Evolutionary conservation across 2,797 vertebrate genomes (phyloP).

Genomic region (Remorina albescens): DNA sequence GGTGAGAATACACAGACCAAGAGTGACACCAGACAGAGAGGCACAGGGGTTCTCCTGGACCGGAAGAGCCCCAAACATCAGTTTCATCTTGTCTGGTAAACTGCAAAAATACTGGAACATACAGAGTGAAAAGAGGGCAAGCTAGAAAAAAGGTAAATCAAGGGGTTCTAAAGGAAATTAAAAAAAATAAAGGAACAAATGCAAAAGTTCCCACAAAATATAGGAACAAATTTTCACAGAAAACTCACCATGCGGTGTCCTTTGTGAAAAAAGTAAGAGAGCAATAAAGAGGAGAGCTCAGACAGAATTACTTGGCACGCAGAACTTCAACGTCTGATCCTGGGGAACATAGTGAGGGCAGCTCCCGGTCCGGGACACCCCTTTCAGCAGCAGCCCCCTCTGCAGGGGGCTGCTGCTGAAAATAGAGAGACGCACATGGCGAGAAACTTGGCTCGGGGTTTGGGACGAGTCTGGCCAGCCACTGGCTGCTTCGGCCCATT

Average conservation of each 20-base stretch:
- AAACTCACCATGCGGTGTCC: conserved; percentile 46
- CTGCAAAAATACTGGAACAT: conserved; percentile 33
- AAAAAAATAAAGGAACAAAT: neutral
- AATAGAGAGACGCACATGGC: conserved; percentile 51
- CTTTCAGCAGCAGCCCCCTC: conserved; percentile 52
- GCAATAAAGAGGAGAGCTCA: conserved; percentile 15
- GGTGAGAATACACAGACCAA: conserved; percentile 67
- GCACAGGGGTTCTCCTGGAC: conserved; percentile 49
- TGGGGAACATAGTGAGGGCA: conserved; percentile 9
- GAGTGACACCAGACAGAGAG: conserved; percentile 64
- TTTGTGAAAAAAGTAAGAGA: neutral
- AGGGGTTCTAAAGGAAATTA: neutral
- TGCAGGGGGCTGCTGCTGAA: conserved; percentile 59
- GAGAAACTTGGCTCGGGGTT: conserved; percentile 59
- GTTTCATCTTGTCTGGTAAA: conserved; percentile 55
- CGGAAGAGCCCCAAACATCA: conserved; percentile 52
- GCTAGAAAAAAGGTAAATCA: neutral
- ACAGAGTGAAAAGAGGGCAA: neutral
- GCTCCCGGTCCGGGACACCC: conserved; percentile 28
- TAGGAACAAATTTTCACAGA: neutral
- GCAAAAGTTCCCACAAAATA: too few relatives aligned
- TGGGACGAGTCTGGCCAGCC: conserved; percentile 17
- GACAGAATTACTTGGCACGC: conserved; percentile 11
- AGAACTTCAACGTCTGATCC: conserved; percentile 32
- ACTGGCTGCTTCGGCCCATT: conserved; percentile 44